Evolutionary conservation across 2,888 invertebrate species (phyloP), one percentile per base, ranked within the genome.

Genomic region (Cataglyphis livida): DNA sequence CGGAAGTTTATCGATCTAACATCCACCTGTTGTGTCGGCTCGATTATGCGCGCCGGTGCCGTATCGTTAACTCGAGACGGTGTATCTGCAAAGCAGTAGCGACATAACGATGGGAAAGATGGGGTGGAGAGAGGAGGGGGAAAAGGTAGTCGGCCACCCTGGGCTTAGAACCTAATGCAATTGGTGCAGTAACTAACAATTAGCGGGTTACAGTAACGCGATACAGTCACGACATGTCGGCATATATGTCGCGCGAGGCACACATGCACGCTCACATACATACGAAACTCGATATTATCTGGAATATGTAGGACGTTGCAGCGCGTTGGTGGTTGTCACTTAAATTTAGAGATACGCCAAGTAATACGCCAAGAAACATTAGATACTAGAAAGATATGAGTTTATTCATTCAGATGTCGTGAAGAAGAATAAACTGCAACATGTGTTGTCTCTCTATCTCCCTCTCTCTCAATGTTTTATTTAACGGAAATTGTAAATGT

Each of bases 171-270:
- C 82, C 90, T 90, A 91, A 91, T 90, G 89, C 91, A 90, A 90
- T 92, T 85, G 90, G 81, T 83, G 86, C 85, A 85, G 85, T 91
- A 92, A 91, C 91, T 91, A 92, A 92, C 91, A 92, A 92, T 92
- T 92, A 92, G 83, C 87, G 71, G 86, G 84, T 85, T 86, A 86
- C 83, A 82, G 75, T 88, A 89, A 88, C 83, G 83, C 28, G 88
- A 78, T 57, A 44, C 57, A 82, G 73, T 81, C 84, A 82, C 78
- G 84, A 59, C 25, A 82, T 83, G 78, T 73, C 48, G 21, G 65
- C 57, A 32, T 64, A 51, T 76, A n/a, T 71, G 71, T 57, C n/a
- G n/a, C 51, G n/a, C 6, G 51, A 7, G 54, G 4, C 35, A 21
- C 15, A 25, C 12, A 9, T 25, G 4, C 12, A 2, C 44, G 35